Evolutionary conservation across 2,888 invertebrate genomes (phyloP), one percentile per base, ranked within the genome.

Genomic region (Diaperis boleti): DNA sequence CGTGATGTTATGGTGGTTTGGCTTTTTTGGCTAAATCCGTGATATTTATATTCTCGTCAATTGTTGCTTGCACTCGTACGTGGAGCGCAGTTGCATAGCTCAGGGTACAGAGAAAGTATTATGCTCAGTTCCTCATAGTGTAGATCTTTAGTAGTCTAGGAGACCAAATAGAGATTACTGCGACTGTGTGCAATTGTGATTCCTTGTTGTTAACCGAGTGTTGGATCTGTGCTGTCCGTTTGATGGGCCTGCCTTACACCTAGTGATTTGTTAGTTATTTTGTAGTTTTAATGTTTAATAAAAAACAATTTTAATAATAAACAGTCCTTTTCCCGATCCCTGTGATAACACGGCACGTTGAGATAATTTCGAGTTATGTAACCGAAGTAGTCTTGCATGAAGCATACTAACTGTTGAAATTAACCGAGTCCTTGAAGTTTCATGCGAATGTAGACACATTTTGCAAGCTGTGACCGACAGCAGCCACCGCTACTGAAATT

Each of bases 51-150:
- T 50, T 60, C 60, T 64, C 52, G 59, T 64, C 49, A 52, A 17
- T 57, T 62, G 20, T 35, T 59, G 45, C 31, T 45, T 59, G 49
- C 31, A 54, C 49, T 55, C 47, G 8, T 31, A 4, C 10, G 11
- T 13, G n/a, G 31, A 31, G 3, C n/a, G 3, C 31, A n/a, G 5
- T 33, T n/a, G 11, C 33, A n/a, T 68, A 62, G 61, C 65, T 66
- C 66, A 66, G 68, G 68, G 68, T 62, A 50, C 57, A 66, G 62
- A 42, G 59, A 26, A 65, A 64, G 66, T 66, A 66, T 66, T 66
- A 66, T 50, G 29, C 44, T 52, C 56, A 66, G 66, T 66, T 66
- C 66, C 66, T 63, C 49, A 41, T 62, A 49, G 37, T 45, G 44
- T 64, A 49, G 44, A 47, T 64, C 59, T 55, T 64, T 63, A 59